Base-by-base conservation (phyloP, 2,888 invertebrate genomes). In the Acronicta leporina region DNA sequence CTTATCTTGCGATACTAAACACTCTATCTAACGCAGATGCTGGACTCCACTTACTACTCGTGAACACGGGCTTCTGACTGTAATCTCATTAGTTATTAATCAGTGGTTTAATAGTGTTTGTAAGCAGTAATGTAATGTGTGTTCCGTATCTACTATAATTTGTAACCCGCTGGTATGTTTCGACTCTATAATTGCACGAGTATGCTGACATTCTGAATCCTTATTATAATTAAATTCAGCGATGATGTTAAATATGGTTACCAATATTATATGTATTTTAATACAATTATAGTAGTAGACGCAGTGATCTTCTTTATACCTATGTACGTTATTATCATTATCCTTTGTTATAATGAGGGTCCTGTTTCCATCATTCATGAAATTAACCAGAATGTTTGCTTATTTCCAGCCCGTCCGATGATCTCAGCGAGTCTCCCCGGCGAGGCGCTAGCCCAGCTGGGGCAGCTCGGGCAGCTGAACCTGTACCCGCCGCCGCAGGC, bases 361-460 rank as follows among this genome's bases (percentile, higher is more conserved):
- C 20, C 20, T 16, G 5, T 48, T 48, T n/a, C 9, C 13, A 8
- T 13, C 4, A n/a, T 1, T 38, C 1, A 6, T 6, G 38, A 7
- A 38, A 43, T 38, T 76, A 71, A 79, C 38, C 38, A 16, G 10
- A 20, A 11, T 47, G 48, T 78, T 45, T 58, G 10, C 63, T 81
- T 81, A 51, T 62, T 67, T 58, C 8, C 95, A 96, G 96, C 91
- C 81, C 90, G 82, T 89, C 95, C 95, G 95, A 96, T 96, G 96
- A 96, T 96, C 95, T 96, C 96, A 87, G 96, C 96, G 89, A 94
- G 95, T 86, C 94, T 95, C 86, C 96, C 95, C 89, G 95, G 96
- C 95, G 96, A 96, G 95, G 96, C 96, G 92, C 92, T 94, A 84
- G 92, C 92, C 85, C 94, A 92, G 92, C 92, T 94, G 86, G 92